Conservation (phyloP, 2,113 vertebrate genomes). For the Alaudala cheleensis region DNA sequence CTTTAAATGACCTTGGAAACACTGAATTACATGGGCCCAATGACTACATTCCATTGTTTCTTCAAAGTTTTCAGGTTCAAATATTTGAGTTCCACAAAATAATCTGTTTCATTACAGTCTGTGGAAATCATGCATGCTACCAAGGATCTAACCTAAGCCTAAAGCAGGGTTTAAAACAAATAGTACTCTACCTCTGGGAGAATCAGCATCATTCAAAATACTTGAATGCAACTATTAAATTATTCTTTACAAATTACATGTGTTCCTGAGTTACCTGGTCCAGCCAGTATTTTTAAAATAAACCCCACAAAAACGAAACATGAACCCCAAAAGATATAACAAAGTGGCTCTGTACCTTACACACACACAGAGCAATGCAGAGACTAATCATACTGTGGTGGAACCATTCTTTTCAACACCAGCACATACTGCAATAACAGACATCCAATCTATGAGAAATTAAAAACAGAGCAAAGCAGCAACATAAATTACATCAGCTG, state of each 20-base stretch:
- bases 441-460: not conserved
- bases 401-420: not conserved
- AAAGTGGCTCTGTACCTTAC: not conserved
- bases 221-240: not conserved
- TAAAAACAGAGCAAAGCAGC: not conserved
- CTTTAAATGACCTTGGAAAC: not conserved
- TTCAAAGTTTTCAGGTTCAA: not conserved
- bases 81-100: not conserved
- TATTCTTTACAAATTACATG: not conserved
- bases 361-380: not conserved
- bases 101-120: not conserved
- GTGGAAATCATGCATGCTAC: not conserved
- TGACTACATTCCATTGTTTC: not conserved
- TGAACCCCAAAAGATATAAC: not conserved
- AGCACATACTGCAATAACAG: not conserved
- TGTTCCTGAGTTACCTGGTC: not conserved
- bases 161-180: not conserved
- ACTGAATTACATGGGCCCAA: not conserved
- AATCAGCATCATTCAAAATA: not conserved
- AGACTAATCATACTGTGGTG: not conserved
- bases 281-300: not conserved
- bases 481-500: not conserved
- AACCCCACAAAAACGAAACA: not conserved
- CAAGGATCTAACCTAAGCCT: not conserved
- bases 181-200: not conserved